phyloP scores from a whole-genome alignment of 2,888 invertebrate genomes.

The Tricholauxania praeusta region DNA sequence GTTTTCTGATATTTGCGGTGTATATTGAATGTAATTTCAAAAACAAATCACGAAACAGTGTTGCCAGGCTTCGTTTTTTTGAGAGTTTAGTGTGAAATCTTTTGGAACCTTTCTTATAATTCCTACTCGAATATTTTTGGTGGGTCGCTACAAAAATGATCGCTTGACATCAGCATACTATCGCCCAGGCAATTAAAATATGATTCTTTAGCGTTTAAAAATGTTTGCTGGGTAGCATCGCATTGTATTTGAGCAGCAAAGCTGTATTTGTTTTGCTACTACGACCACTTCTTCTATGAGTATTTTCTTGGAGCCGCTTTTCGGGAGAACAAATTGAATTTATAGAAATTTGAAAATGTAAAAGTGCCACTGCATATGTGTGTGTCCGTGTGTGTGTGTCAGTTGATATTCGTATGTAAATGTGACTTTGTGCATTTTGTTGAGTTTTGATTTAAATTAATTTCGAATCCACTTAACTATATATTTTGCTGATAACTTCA shows the following conservation, averaged over 20 bases:
- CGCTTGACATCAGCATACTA: too few relatives aligned
- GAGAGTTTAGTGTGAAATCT: too few relatives aligned
- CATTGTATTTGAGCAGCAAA: neutral
- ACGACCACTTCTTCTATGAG: neutral
- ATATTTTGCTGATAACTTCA: slow-evolving; percentile 28
- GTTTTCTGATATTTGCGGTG: too few relatives aligned
- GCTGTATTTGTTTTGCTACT: slow-evolving; percentile 14
- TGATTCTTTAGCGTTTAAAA: too few relatives aligned
- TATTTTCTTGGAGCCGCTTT: slow-evolving; percentile 5
- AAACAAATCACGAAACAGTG: too few relatives aligned
- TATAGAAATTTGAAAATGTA: slow-evolving; percentile 45
- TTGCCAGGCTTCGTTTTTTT: too few relatives aligned
- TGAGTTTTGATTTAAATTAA: slow-evolving; percentile 50
- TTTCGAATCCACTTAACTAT: slow-evolving; percentile 48
- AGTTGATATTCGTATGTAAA: slow-evolving; percentile 47
- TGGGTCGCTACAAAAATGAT: too few relatives aligned
- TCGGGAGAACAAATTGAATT: slow-evolving; percentile 46
- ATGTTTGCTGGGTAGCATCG: neutral
- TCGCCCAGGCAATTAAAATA: too few relatives aligned
- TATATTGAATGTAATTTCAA: too few relatives aligned
- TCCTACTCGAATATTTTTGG: too few relatives aligned
- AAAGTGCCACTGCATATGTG: slow-evolving; percentile 25
- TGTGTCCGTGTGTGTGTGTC: slow-evolving; percentile 19
- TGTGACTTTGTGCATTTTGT: slow-evolving; percentile 36
- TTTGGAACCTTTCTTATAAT: too few relatives aligned